phyloP scores from a whole-genome alignment of 2,113 vertebrate species.

The Erythrocercus mccallii region DNA sequence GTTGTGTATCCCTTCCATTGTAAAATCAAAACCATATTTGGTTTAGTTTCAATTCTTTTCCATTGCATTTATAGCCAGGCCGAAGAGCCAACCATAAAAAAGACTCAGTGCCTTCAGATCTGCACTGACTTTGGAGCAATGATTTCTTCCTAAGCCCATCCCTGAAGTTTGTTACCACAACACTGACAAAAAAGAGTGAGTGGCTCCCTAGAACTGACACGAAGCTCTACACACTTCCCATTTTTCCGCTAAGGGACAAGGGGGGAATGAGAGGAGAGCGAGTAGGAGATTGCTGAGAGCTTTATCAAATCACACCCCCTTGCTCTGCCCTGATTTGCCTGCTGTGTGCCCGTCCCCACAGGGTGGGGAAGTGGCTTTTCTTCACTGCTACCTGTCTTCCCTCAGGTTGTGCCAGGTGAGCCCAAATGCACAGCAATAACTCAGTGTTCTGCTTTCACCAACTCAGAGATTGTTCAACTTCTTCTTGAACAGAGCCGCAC shows the following conservation, averaged over 20 bases:
- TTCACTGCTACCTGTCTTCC: background rate
- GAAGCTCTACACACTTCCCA: background rate
- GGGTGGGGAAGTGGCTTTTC: background rate
- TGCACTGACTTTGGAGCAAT: background rate
- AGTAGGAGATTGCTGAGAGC: background rate
- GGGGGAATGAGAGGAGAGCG: fast-evolving
- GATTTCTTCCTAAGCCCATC: background rate
- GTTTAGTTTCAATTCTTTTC: background rate
- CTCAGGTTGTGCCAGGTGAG: fast-evolving
- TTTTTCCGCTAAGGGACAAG: background rate
- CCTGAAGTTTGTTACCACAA: background rate
- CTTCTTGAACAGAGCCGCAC: background rate
- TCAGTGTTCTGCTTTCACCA: background rate
- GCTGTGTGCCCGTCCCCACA: background rate
- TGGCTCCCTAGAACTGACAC: background rate
- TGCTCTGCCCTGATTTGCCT: background rate
- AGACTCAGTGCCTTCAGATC: background rate
- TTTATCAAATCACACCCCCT: background rate
- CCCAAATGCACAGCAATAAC: background rate
- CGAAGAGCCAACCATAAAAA: background rate
- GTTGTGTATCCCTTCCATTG: background rate
- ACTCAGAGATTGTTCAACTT: background rate
- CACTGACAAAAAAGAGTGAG: background rate
- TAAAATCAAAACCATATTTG: background rate
- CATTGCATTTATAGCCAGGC: background rate